Evolutionary conservation across 2,888 invertebrate species (phyloP), one percentile per base, ranked within the genome.

Genomic region (Drosophila meridionalis): DNA sequence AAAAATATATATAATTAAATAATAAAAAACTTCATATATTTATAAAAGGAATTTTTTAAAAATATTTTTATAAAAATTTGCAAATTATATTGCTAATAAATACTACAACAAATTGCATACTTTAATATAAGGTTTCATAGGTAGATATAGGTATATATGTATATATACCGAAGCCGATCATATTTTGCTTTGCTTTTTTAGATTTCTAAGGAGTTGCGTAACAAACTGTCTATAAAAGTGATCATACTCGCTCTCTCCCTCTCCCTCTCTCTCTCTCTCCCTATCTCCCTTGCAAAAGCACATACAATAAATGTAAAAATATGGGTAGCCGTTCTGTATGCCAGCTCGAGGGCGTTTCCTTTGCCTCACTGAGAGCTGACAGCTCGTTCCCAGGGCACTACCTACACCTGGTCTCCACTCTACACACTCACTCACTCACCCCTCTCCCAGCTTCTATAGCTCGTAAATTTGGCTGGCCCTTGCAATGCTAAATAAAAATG

Each of bases 401-500:
- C 38, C 38, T n/a, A 40, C 5, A 55, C 38, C 38, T 38, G 55
- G 56, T 42, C 11, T 8, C 36, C 36, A 26, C n/a, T 12, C 32
- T 4, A 0, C n/a, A 6, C 38, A n/a, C 12, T 2, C 30, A 3
- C 12, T 11, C 32, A 0, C 14, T 8, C 14, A 8, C 26, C 2
- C 8, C 11, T 2, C 14, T 12, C 20, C 14, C 40, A 12, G 28
- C 53, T 3, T 26, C 58, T 9, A 12, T 11, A 20, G 78, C 69
- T 88, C 85, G 75, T 85, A 85, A 85, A 85, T 85, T 83, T 62
- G 75, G 36, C 12, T 34, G 55, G 26, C 55, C 83, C 80, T 76
- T 80, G 60, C 50, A 72, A 68, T 59, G 68, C 75, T 70, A 74
- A 87, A 78, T 80, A 86, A 88, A 78, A 79, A 73, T 88, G 87